Base-by-base conservation (phyloP, 2,888 invertebrate genomes). In the Drosophila macrothrix region DNA sequence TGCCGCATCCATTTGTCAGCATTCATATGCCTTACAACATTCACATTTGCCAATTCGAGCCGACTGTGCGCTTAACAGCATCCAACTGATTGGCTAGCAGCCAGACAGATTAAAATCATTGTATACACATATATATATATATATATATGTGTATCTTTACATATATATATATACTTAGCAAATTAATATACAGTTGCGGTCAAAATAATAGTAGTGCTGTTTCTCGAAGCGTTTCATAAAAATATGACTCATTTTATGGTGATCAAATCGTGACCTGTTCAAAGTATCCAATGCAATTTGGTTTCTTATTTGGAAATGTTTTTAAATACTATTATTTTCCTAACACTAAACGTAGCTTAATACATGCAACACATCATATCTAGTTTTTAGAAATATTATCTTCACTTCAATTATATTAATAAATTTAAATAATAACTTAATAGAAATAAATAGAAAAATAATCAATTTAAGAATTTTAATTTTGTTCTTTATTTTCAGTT, bases 21-120 rank as follows among this genome's bases (percentile, higher is more conserved):
- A 37, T 39, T 39, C 49, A 39, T 29, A 49, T 52, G 33, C 29
- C 43, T 52, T 67, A 43, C 54, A 70, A 63, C 46, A 65, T 71
- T 49, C 66, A 49, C 55, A 49, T 68, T 71, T 71, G 60, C 60
- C 73, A 73, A 78, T 78, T 78, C 69, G 66, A 59, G 56, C 43
- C 58, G 29, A 37, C 41, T 61, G 65, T 62, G 60, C 35, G 14
- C 43, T 55, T 33, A 66, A 55, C 41, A 35, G 33, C 50, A 53
- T 50, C 58, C 68, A 59, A 50, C 58, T 33, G 59, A 62, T 68
- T 68, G 62, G 43, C 63, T 41, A 22, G 41, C 39, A 35, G 31
- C n/a, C 37, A 9, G 43, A 56, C 55, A 39, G 49, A 33, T 53
- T 35, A 46, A 46, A 39, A 29, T 10, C 22, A 28, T 22, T 43